Evolutionary conservation across 2,888 invertebrate genomes (phyloP).

Genomic region (Rotaria macrura): DNA sequence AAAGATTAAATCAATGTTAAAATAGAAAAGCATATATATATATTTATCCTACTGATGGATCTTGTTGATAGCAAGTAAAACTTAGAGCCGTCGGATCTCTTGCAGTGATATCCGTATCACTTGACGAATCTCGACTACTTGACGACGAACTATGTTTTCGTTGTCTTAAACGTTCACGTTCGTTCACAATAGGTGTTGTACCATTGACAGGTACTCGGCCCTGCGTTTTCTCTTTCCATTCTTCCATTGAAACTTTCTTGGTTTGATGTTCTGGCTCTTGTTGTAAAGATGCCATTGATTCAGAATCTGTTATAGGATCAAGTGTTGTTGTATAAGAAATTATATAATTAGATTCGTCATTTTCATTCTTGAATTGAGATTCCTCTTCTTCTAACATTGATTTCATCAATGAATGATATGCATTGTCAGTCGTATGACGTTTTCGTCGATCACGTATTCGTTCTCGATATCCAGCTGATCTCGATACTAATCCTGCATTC

Average conservation of each 20-base stretch:
- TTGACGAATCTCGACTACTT: constrained; percentile 18
- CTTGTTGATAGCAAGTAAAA: neutral
- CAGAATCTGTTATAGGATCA: neutral
- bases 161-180: neutral
- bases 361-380: neutral
- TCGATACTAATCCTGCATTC: neutral
- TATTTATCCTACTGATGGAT: neutral
- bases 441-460: constrained; percentile 16
- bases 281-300: neutral
- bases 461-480: neutral
- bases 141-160: neutral
- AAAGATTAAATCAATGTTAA: neutral
- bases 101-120: neutral
- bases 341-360: neutral
- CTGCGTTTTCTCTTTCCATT: neutral
- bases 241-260: neutral
- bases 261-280: neutral
- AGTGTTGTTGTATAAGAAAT: constrained; percentile 4
- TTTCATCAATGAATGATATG: constrained; percentile 13
- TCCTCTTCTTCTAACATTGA: neutral
- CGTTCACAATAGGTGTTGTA: neutral
- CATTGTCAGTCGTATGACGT: constrained; percentile 19
- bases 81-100: neutral
- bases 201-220: constrained; percentile 2
- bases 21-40: neutral